These are phyloP conservation scores for Lottia gigantea DNA, from an alignment of 2,888 invertebrate species.

Conservation along the genomic window DNA sequence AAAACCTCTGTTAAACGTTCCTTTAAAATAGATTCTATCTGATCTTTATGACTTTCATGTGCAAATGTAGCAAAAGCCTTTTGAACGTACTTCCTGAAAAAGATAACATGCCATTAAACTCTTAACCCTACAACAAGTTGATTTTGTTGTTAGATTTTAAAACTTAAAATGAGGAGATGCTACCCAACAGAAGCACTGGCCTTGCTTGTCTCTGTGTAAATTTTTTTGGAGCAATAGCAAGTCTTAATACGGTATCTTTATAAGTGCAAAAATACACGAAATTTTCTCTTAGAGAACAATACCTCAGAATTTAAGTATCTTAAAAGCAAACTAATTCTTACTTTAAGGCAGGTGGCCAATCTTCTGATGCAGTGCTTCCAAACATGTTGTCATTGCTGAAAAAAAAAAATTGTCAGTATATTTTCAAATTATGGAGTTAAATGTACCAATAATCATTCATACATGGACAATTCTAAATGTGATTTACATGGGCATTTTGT, in stretches of 20 bases:
- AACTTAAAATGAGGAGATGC: background rate
- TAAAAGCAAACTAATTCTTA: slow-evolving; percentile 29
- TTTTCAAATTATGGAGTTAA: no score
- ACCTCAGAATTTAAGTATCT: no score
- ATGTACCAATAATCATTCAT: no score
- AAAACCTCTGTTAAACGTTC: slow-evolving; percentile 93
- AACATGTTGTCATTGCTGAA: slow-evolving; percentile 18
- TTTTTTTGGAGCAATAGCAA: no score
- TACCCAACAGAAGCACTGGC: background rate
- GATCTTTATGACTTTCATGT: slow-evolving; percentile 89
- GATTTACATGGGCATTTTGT: no score
- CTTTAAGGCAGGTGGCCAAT: slow-evolving; percentile 43
- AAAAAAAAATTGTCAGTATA: background rate
- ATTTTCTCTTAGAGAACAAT: no score
- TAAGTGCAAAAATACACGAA: no score
- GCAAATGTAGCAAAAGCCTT: slow-evolving; percentile 92
- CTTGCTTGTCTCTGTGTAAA: background rate
- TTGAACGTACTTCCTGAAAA: slow-evolving; percentile 78
- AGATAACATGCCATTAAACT: background rate
- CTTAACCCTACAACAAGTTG: no score
- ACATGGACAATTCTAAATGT: no score
- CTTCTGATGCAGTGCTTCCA: slow-evolving; percentile 27
- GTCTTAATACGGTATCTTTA: no score
- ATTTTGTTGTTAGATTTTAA: no score
- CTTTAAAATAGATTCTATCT: slow-evolving; percentile 92